A percentile compares a stretch with the other conserved stretches of the same genome.
phyloP scores from a whole-genome alignment of 30 jellyfish, hydroid and myxozoan species.

The Aurelia aurita region DNA sequence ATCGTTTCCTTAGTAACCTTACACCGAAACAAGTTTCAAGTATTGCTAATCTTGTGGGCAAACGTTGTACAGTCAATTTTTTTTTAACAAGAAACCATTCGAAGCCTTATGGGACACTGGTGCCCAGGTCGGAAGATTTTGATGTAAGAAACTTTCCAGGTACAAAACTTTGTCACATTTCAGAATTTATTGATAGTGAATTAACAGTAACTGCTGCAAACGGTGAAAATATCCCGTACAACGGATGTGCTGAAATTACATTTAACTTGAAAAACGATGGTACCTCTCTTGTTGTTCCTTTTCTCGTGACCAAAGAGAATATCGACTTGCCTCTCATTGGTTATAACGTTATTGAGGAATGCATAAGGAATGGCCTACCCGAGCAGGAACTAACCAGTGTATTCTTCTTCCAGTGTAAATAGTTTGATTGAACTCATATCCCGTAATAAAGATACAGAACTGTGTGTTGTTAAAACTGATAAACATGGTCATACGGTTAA shows the following conservation, averaged over 20 bases:
- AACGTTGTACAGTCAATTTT: conserved; percentile 20
- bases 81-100: neutral
- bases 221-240: conserved; percentile 42
- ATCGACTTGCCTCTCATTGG: conserved; percentile 35
- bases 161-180: neutral
- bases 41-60: conserved; percentile 26
- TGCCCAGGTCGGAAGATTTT: too few relatives aligned
- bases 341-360: conserved; percentile 36
- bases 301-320: conserved; percentile 29
- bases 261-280: conserved; percentile 7
- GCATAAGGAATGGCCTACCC: neutral
- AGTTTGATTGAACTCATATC: conserved; percentile 6
- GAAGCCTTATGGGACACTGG: conserved; percentile 47
- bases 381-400: conserved; percentile 30
- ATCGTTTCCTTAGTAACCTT: neutral
- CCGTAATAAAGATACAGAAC: neutral
- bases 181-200: conserved; percentile 24
- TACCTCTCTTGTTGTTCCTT: conserved; percentile 28
- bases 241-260: conserved; percentile 33
- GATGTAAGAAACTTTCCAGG: conserved; percentile 12
- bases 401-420: conserved; percentile 1
- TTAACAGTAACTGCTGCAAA: conserved; percentile 30
- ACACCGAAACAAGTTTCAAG: conserved; percentile 21
- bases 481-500: neutral
- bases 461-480: conserved; percentile 13